Conservation (phyloP, 2,888 invertebrate genomes). For the Lithodes maja region DNA sequence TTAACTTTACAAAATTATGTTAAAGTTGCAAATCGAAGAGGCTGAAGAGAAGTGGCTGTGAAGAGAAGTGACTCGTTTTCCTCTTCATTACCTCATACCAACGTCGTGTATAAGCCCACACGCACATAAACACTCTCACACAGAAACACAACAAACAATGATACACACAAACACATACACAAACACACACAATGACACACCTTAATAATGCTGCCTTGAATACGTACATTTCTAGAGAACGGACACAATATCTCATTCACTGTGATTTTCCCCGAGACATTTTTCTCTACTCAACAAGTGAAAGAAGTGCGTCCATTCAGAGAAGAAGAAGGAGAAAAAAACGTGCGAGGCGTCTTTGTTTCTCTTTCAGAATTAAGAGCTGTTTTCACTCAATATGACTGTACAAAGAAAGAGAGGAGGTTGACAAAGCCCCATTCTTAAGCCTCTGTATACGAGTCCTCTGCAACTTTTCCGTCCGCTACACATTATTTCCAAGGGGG, state of each 20-base stretch:
- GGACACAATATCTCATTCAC: constrained; percentile 49
- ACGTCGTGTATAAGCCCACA: constrained; percentile 16
- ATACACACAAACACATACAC: no score
- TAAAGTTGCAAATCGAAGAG: no score
- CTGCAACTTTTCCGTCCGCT: constrained; percentile 33
- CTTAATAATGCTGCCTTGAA: constrained; percentile 52
- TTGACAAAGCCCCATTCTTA: constrained; percentile 55
- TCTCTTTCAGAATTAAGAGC: constrained; percentile 60
- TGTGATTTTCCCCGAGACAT: constrained; percentile 27
- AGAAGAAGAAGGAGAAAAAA: constrained; percentile 14
- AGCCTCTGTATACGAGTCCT: constrained; percentile 41
- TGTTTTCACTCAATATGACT: constrained; percentile 63
- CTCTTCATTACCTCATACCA: constrained; percentile 32
- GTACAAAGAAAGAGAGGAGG: constrained; percentile 43
- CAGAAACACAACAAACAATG: no score
- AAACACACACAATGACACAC: constrained; percentile 40
- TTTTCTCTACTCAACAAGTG: constrained; percentile 55
- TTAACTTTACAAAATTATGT: no score
- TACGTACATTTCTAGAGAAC: constrained; percentile 45
- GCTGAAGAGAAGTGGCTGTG: background rate
- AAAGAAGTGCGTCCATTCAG: constrained; percentile 46
- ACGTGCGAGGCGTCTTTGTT: constrained; percentile 47
- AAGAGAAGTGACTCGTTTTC: constrained; percentile 14
- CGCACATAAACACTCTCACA: constrained; percentile 31
- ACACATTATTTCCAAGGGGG: constrained; percentile 12